Percentiles rank a stretch among this genome's conserved stretches.
Evolutionary conservation across 2,888 invertebrate genomes (phyloP).

Genomic region (Caenorhabditis drosophilae): DNA sequence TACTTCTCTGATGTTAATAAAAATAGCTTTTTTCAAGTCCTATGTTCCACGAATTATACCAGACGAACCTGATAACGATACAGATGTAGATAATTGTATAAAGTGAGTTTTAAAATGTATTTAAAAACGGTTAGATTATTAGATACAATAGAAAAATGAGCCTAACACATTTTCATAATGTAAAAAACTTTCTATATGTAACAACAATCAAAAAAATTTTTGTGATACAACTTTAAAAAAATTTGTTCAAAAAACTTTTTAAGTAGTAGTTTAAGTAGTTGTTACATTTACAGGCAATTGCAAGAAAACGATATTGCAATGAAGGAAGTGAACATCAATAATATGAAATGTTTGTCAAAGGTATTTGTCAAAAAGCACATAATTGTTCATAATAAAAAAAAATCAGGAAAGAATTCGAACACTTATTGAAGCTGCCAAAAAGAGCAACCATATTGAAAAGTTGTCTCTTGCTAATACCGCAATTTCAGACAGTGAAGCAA

Average conservation of each 20-base stretch:
- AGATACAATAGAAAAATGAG: no score
- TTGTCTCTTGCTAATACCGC: conserved; percentile 91
- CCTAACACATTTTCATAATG: neutral
- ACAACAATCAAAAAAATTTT: no score
- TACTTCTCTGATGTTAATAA: no score
- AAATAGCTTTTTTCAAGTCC: conserved; percentile 78
- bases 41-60: conserved; percentile 88
- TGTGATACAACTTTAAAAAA: no score
- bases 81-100: conserved; percentile 91
- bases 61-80: conserved; percentile 93
- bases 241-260: no score
- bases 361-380: conserved; percentile 9
- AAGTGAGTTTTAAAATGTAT: conserved; percentile 73
- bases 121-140: no score
- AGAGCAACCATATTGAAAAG: conserved; percentile 88
- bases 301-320: conserved; percentile 82
- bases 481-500: conserved; percentile 85
- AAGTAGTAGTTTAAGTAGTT: no score
- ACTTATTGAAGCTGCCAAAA: conserved; percentile 83
- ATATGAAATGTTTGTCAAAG: conserved; percentile 87
- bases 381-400: neutral
- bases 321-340: conserved; percentile 96
- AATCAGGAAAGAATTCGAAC: conserved; percentile 84
- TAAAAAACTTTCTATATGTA: no score
- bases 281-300: conserved; percentile 72